Evolutionary conservation across 1,140 invertebrate genomes (phyloP).

Genomic region (Condylostylus longicornis): DNA sequence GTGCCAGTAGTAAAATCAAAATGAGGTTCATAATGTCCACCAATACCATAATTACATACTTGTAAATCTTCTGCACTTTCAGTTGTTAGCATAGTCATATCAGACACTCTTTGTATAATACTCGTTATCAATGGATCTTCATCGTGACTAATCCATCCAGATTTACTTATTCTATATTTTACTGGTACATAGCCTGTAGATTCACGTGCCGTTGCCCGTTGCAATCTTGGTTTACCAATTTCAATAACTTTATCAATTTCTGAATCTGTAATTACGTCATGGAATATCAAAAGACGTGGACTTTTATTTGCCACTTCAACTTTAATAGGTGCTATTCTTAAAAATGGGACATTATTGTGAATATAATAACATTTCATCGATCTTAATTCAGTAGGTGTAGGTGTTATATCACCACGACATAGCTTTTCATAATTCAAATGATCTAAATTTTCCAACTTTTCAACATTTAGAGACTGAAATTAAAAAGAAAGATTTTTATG

Average conservation of each 20-base stretch:
- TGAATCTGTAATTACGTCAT: constrained; percentile 70
- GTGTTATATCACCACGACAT: too few relatives aligned
- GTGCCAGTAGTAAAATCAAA: too few relatives aligned
- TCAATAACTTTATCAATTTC: constrained; percentile 80
- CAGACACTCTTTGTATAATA: constrained; percentile 55
- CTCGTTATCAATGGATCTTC: constrained; percentile 60
- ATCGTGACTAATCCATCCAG: constrained; percentile 78
- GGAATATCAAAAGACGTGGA: constrained; percentile 74
- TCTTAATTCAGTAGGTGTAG: too few relatives aligned
- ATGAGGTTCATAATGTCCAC: constrained; percentile 58
- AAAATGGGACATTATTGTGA: constrained; percentile 55
- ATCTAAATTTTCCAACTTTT: too few relatives aligned
- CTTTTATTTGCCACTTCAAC: constrained; percentile 75
- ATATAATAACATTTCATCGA: too few relatives aligned
- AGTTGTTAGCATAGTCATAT: constrained; percentile 81
- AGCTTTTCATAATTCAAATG: too few relatives aligned
- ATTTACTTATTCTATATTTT: constrained; percentile 92
- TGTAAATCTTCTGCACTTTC: constrained; percentile 44
- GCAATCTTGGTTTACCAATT: constrained; percentile 68
- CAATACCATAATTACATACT: constrained; percentile 54
- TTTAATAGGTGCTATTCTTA: constrained; percentile 73
- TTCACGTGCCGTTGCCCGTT: constrained; percentile 60
- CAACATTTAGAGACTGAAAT: too few relatives aligned
- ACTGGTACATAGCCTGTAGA: constrained; percentile 62
- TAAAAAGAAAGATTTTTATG: too few relatives aligned